These are phyloP conservation scores for Oriolus oriolus DNA, from an alignment of 2,113 vertebrate genomes.

Conservation along the genomic window DNA sequence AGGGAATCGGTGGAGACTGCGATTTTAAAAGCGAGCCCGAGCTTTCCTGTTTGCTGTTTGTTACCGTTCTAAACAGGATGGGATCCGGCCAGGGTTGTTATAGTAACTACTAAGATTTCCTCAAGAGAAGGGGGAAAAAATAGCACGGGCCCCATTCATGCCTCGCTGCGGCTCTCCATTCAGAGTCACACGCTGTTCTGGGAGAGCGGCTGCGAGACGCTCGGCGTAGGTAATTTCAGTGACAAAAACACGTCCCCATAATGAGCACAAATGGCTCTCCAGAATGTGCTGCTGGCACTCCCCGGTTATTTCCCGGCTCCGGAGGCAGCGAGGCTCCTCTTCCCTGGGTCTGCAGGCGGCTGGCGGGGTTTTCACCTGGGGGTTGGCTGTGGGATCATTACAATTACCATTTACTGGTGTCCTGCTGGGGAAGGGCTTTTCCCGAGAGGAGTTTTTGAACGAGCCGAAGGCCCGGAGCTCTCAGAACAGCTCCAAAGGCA, in stretches of 20 bases:
- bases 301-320: background rate
- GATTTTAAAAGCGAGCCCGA: background rate
- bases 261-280: background rate
- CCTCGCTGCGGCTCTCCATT: slow-evolving; percentile 29
- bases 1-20: background rate
- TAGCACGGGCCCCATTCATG: slow-evolving; percentile 65
- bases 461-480: no score
- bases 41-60: slow-evolving; percentile 46
- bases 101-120: slow-evolving; percentile 74
- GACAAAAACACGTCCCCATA: background rate
- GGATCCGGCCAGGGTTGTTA: slow-evolving; percentile 77
- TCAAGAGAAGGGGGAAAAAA: slow-evolving; percentile 60
- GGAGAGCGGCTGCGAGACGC: background rate
- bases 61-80: slow-evolving; percentile 55
- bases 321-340: background rate
- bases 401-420: background rate
- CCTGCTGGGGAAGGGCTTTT: background rate
- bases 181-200: background rate
- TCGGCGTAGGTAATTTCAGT: background rate
- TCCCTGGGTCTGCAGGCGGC: background rate
- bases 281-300: background rate
- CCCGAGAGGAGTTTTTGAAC: background rate
- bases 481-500: background rate
- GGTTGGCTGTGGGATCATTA: no score
- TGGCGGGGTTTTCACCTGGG: background rate